Evolutionary conservation across 2,888 invertebrate species (phyloP), one percentile per base, ranked within the genome.

Genomic region (Drosophila niveifrons): DNA sequence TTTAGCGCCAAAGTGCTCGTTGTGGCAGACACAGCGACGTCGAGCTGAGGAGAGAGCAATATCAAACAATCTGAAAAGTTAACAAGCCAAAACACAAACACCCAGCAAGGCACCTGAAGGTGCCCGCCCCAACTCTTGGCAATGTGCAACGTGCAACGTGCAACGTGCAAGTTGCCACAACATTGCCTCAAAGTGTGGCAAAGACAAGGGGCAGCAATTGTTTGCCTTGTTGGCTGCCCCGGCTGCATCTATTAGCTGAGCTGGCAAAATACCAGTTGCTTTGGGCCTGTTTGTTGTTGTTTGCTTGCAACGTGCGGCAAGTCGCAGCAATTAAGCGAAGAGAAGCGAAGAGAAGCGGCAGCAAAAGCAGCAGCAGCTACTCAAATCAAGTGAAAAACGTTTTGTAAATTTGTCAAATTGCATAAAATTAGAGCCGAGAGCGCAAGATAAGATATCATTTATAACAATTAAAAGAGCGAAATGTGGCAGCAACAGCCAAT

Each of bases 1-100:
- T 90, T 90, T 90, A 90, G 91, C 90, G 89, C 91, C 90, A 87
- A 90, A 90, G 87, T 70, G 58, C 80, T 57, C 81, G 81, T 80
- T 75, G 74, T 31, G 9, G 31, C 31, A 31, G 9, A 31, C 82
- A 67, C 48, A 43, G 57, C 23, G 8, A 28, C 53, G 10, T 9
- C n/a, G 11, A 34, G 34, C 31, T 2, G 10, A 4, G 1, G 29
- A 56, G 51, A 29, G 23, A 57, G 15, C 53, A 64, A 78, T 78
- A 75, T 79, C 82, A 87, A 88, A 82, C 82, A 86, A 70, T 72
- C 75, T 75, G 78, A 68, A 69, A 69, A 75, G 58, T 79, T 69
- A 75, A 88, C 78, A 77, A 80, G 73, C 68, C 81, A 61, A 75
- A 79, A 77, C 72, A 76, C 77, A 80, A 62, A 68, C 74, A 73